Conservation (phyloP, 2,113 vertebrate species). For the Apistogramma diplotaenia region DNA sequence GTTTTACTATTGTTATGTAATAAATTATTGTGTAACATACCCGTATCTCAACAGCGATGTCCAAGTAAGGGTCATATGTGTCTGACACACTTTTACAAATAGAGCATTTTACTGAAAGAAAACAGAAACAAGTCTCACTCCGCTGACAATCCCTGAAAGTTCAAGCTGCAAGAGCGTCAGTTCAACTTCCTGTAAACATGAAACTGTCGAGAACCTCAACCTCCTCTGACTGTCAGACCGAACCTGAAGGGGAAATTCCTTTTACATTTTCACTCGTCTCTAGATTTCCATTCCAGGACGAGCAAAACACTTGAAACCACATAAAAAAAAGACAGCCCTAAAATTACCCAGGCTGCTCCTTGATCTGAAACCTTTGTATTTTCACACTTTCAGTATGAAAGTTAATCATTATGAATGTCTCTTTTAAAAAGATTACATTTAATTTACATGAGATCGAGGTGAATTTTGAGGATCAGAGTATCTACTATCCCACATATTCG, state of each 20-base stretch:
- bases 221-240: background rate
- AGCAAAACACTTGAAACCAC: background rate
- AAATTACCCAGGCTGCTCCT: background rate
- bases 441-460: background rate
- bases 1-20: too few species aligned
- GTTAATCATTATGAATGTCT: background rate
- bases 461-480: too few species aligned
- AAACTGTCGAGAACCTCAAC: background rate
- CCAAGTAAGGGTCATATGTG: slow-evolving; percentile 93
- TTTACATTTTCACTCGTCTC: background rate
- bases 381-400: background rate
- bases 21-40: slow-evolving; percentile 67
- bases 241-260: background rate
- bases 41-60: slow-evolving; percentile 91
- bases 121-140: background rate
- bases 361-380: background rate
- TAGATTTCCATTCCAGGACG: background rate
- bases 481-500: background rate
- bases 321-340: background rate
- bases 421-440: background rate
- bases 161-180: background rate
- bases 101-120: slow-evolving; percentile 87
- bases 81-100: slow-evolving; percentile 93
- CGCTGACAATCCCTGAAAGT: background rate
- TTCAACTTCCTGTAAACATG: slow-evolving; percentile 1